phyloP scores from a whole-genome alignment of 2,113 vertebrate genomes.

The Clarias magur region DNA sequence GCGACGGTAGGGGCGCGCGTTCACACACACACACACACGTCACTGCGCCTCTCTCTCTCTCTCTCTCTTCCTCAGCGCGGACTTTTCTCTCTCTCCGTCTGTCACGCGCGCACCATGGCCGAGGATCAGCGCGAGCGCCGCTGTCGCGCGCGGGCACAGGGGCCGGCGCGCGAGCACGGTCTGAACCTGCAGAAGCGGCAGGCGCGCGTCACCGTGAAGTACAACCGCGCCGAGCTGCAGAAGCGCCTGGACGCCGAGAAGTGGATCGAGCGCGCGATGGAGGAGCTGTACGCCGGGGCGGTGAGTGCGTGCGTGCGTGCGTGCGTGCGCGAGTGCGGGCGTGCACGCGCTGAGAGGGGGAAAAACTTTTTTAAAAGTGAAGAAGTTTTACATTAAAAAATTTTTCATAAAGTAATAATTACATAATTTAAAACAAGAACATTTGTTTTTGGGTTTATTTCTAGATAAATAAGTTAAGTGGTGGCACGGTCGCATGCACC shows the following conservation, averaged over 20 bases:
- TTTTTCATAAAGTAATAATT: no score
- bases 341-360: background rate
- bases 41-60: background rate
- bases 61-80: background rate
- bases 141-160: slow-evolving; percentile 60
- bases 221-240: slow-evolving; percentile 87
- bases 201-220: slow-evolving; percentile 86
- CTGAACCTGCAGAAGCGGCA: slow-evolving; percentile 77
- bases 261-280: slow-evolving; percentile 85
- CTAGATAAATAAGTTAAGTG: background rate
- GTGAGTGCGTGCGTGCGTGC: slow-evolving; percentile 64
- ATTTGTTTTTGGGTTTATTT: background rate
- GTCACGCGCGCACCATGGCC: slow-evolving; percentile 72
- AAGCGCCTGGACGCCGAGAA: slow-evolving; percentile 85
- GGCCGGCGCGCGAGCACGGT: slow-evolving; percentile 48
- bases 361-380: background rate
- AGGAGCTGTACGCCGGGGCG: slow-evolving; percentile 78
- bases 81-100: background rate
- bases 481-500: background rate
- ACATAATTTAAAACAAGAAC: no score
- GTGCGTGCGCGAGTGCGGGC: background rate
- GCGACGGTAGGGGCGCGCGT: background rate
- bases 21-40: background rate
- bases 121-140: slow-evolving; percentile 65
- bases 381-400: no score